A percentile compares a stretch with the other conserved stretches of the same genome.
Evolutionary conservation across 2,797 vertebrate species (phyloP).

Genomic region (Enteromius viviparus): DNA sequence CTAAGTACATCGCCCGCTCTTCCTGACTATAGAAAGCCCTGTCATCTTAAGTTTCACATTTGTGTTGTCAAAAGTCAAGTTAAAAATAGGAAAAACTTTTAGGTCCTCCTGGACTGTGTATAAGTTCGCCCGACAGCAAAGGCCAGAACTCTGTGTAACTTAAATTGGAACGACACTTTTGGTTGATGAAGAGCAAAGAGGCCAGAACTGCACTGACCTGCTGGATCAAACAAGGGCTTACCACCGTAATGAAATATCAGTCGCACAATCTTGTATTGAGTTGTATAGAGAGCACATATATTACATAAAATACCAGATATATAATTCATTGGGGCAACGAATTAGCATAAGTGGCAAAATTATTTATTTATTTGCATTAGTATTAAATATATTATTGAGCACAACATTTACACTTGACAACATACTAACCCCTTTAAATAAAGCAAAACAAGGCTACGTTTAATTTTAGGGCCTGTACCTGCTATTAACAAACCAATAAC

Average conservation of each 20-base stretch:
- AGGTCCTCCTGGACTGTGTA: not conserved
- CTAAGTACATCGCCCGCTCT: not conserved
- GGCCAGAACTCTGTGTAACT: constrained; percentile 38
- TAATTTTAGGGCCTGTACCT: not conserved
- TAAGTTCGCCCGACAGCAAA: constrained; percentile 9
- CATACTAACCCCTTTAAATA: no score
- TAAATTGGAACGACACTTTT: constrained; percentile 11
- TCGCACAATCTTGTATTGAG: not conserved
- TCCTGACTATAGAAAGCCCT: not conserved
- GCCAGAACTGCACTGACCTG: not conserved
- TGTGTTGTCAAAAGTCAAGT: constrained; percentile 40
- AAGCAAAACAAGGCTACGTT: not conserved
- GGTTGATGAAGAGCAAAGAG: constrained; percentile 10
- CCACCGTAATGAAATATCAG: not conserved
- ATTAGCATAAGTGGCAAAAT: no score
- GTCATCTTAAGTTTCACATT: constrained; percentile 28
- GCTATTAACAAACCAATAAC: not conserved
- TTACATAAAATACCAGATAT: not conserved
- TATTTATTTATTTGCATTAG: not conserved
- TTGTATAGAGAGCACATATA: not conserved
- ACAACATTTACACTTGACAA: no score
- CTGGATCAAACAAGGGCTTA: not conserved
- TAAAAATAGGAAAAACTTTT: constrained; percentile 33
- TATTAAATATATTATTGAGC: not conserved
- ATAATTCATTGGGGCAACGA: not conserved